Base-by-base conservation (phyloP, 2,888 invertebrate species). In the Morinoia aosen region DNA sequence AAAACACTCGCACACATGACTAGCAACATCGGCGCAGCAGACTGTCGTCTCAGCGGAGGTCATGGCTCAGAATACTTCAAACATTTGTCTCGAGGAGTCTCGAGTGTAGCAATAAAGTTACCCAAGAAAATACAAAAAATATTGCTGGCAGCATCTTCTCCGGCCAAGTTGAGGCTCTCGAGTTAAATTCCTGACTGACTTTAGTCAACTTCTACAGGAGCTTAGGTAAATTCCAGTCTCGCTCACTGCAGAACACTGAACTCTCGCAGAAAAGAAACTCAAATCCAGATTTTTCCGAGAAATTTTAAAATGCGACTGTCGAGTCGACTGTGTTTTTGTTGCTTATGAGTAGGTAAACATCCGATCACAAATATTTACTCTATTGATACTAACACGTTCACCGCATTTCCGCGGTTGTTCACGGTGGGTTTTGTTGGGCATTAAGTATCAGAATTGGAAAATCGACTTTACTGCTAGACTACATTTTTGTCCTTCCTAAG, bases 111-210 rank as follows among this genome's bases (percentile, higher is more conserved):
- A 90, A 90, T 90, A 90, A 90, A 90, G 90, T 90, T 90, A 48
- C 40, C 90, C 90, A 90, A 90, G 90, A 48, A 90, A 90, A 90
- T 90, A 48, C 90, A 90, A 48, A 90, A 40, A 48, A 90, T 48
- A 10, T 76, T 76, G 76, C 25, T 33, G 57, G 16, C 56, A 57
- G 93, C 93, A 48, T 57, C 57, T 93, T 48, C 48, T 48, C 56
- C 12, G 93, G 11, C 93, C n/a, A 57, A 93, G 57, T 57, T 57
- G 33, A 39, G 57, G 58, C 58, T 93, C n/a, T 48, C 56, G 93
- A 93, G 56, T 93, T 93, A 93, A 57, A 93, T 57, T 93, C 33
- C 58, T 57, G 58, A 93, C 93, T 57, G 93, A 93, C 93, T 93
- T 93, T n/a, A 48, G 93, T 25, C 56, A 93, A 93, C 57, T 93